Evolutionary conservation across 2,113 vertebrate genomes (phyloP), one percentile per base, ranked within the genome.

Genomic region (Coturnix japonica): DNA sequence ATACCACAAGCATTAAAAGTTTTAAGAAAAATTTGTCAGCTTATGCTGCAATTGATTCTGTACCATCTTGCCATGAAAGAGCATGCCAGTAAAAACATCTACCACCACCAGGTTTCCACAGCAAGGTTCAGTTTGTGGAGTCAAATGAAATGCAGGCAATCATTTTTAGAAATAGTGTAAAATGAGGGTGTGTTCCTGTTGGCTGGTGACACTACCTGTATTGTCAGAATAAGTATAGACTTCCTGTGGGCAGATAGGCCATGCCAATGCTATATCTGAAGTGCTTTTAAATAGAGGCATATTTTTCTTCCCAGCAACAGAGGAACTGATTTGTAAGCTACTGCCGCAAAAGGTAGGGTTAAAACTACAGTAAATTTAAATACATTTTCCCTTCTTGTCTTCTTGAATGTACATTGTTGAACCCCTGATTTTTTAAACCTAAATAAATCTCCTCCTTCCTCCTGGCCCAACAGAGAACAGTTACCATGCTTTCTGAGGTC

Each of bases 391-490:
- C 5, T 13, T 33, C 17, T 73, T 54, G 7, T 33, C 37, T 30
- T 87, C 30, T 39, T 22, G 26, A 81, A 15, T 2, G 13, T 33
- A 25, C 5, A 18, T 69, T 76, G 5, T 41, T 17, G n/a, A 16
- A 12, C 0, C 22, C 3, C 39, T 43, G 7, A 23, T 1, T 31
- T 21, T 67, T 84, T 30, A 72, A 72, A 75, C 20, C 7, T 11
- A 0, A 78, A 37, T 13, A 35, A n/a, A 16, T 3, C 5, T 57
- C 13, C 21, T 35, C 17, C 13, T 2, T 44, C 22, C 33, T 63
- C 3, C 0, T 1, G 1, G 9, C 4, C 4, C 28, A 21, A 28
- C 33, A 43, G 5, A 70, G 5, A 15, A 13, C 4, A 54, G 14
- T 19, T 66, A 16, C 41, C 22, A 80, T 0, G 4, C 4, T 13